phyloP scores from a whole-genome alignment of 2,888 invertebrate genomes.

The Metopia argyrocephala region DNA sequence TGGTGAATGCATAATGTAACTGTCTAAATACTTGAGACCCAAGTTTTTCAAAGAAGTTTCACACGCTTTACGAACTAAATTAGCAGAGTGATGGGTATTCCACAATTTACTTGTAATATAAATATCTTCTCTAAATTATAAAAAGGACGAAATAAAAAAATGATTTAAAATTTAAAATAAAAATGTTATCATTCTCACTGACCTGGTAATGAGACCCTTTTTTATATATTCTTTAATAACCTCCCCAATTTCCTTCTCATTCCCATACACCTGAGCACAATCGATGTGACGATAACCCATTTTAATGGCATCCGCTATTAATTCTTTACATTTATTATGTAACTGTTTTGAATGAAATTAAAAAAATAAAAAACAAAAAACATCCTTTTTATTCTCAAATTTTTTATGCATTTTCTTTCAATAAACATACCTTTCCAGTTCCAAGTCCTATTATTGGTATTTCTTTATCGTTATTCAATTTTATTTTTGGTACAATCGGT shows the following conservation, averaged over 20 bases:
- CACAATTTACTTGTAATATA: slow-evolving; percentile 90
- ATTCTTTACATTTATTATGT: slow-evolving; percentile 74
- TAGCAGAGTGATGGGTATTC: slow-evolving; percentile 91
- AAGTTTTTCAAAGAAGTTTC: slow-evolving; percentile 84
- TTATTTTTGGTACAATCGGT: slow-evolving; percentile 13
- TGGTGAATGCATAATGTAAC: slow-evolving; percentile 96
- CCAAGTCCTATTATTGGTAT: slow-evolving; percentile 86
- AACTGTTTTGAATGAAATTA: neutral
- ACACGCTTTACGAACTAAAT: slow-evolving; percentile 85
- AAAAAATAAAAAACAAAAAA: neutral
- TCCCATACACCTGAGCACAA: slow-evolving; percentile 85
- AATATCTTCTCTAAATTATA: slow-evolving; percentile 80
- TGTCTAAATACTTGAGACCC: slow-evolving; percentile 88
- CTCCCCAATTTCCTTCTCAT: slow-evolving; percentile 86
- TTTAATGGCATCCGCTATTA: slow-evolving; percentile 86
- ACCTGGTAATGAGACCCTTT: slow-evolving; percentile 85
- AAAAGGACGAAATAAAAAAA: neutral
- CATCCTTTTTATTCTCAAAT: neutral
- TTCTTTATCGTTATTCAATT: slow-evolving; percentile 81
- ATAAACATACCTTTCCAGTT: slow-evolving; percentile 85
- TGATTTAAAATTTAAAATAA: neutral
- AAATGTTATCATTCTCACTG: neutral
- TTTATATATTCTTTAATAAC: slow-evolving; percentile 83
- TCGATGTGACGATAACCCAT: slow-evolving; percentile 90
- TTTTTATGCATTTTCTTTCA: neutral